phyloP scores from a whole-genome alignment of 2,888 invertebrate genomes.

The Volucella zonaria region DNA sequence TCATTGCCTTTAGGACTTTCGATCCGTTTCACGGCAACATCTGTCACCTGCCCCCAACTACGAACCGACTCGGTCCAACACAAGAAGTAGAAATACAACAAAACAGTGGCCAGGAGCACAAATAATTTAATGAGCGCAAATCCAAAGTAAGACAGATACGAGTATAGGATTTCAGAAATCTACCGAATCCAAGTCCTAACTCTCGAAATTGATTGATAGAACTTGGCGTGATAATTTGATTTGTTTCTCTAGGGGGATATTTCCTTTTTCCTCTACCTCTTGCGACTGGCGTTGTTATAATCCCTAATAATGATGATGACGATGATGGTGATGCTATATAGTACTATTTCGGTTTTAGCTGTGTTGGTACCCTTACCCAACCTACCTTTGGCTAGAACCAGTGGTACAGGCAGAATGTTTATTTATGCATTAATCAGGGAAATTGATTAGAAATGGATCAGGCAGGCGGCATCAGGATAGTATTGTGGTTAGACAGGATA shows the following conservation, averaged over 20 bases:
- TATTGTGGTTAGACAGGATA: constrained; percentile 45
- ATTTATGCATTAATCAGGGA: constrained; percentile 73
- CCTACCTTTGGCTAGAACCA: not conserved
- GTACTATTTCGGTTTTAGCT: constrained; percentile 28
- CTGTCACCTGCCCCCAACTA: constrained; percentile 53
- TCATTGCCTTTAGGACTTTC: constrained; percentile 26
- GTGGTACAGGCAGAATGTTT: constrained; percentile 45
- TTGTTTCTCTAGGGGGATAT: constrained; percentile 64
- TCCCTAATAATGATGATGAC: constrained; percentile 65
- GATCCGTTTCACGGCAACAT: constrained; percentile 49
- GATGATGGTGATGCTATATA: constrained; percentile 38
- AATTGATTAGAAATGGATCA: constrained; percentile 72
- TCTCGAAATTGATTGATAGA: constrained; percentile 63
- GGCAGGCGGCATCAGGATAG: constrained; percentile 47
- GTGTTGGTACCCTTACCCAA: not conserved
- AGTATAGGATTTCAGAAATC: constrained; percentile 27
- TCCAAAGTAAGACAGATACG: constrained; percentile 36
- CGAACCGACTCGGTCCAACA: constrained; percentile 34
- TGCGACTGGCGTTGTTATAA: constrained; percentile 53
- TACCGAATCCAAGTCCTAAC: constrained; percentile 43
- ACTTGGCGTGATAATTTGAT: constrained; percentile 71
- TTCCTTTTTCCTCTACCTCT: constrained; percentile 46
- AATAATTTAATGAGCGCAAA: constrained; percentile 62
- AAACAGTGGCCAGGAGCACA: constrained; percentile 46
- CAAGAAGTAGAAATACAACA: constrained; percentile 8